Base-by-base conservation (phyloP, 2,113 vertebrate genomes). In the Thunnus thynnus region DNA sequence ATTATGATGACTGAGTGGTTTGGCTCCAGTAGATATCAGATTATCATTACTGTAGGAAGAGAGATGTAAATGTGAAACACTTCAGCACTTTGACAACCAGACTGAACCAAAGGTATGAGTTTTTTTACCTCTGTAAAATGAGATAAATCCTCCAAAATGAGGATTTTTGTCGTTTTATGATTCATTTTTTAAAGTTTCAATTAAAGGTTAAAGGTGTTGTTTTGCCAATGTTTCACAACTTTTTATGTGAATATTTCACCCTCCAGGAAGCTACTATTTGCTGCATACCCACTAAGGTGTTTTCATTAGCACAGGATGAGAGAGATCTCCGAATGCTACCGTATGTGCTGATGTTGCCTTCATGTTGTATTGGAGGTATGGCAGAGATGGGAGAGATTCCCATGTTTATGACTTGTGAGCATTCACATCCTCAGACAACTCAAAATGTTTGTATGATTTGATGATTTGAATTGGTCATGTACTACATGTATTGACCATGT, bases 1-100 rank as follows among this genome's bases (percentile, higher is more conserved):
- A 67, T 86, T n/a, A 83, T 32, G 66, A 78, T 71, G 48, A 63
- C 60, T 17, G 58, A 78, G 55, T 50, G 61, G 7, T 71, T 52
- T 56, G 36, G 44, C 36, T 78, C 57, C 41, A 18, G 36, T 70
- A 27, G 51, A 71, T 63, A 44, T 82, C 6, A n/a, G 44, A 60
- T 55, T 22, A 64, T 64, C 51, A 32, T 47, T 64, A 62, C 46
- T 60, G 30, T 13, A 62, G 58, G 65, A 64, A 72, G 51, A 48
- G 18, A 52, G 51, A 63, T 52, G 57, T 14, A 72, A 68, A 78
- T 67, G 13, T n/a, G 1, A 51, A 47, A 66, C 12, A 62, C 60
- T 54, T 36, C 8, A 12, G 32, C 63, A 70, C 47, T 32, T 56
- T 66, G 54, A 78, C 5, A 16, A n/a, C 56, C 25, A 67, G n/a